Evolutionary conservation across 1,140 invertebrate species (phyloP).

Genomic region (Coptotermes formosanus): DNA sequence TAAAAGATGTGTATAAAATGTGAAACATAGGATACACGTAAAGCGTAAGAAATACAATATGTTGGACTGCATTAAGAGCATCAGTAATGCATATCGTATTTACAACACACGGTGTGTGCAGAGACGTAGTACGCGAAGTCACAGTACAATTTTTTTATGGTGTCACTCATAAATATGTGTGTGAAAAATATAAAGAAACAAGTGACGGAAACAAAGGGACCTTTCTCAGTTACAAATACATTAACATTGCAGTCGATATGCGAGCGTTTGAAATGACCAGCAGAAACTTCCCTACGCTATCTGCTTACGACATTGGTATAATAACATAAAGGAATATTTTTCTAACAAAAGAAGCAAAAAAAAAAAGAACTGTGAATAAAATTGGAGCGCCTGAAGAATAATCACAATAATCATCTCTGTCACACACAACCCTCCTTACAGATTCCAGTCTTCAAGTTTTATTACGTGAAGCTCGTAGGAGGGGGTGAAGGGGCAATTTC

Average conservation of each 20-base stretch:
- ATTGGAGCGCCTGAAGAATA: neutral
- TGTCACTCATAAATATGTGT: too few relatives aligned
- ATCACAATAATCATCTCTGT: slow-evolving; percentile 7
- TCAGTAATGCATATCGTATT: too few relatives aligned
- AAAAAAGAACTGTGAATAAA: neutral
- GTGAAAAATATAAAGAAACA: too few relatives aligned
- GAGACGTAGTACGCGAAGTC: too few relatives aligned
- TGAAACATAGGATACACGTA: too few relatives aligned
- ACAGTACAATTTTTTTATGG: too few relatives aligned
- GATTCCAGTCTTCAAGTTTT: slow-evolving; percentile 16
- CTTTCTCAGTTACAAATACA: too few relatives aligned
- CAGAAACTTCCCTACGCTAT: neutral
- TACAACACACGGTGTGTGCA: too few relatives aligned
- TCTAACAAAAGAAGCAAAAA: neutral
- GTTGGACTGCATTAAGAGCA: too few relatives aligned
- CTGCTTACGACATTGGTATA: neutral
- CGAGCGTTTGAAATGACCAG: neutral
- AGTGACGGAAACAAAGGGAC: too few relatives aligned
- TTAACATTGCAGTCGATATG: neutral
- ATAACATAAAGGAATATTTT: neutral
- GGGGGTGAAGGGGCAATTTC: slow-evolving; percentile 15
- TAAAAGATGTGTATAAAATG: too few relatives aligned
- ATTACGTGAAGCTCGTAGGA: neutral
- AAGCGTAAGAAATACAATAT: too few relatives aligned
- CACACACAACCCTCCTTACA: slow-evolving; percentile 1